Evolutionary conservation across 2,113 vertebrate genomes (phyloP).

Genomic region (Columba livia): DNA sequence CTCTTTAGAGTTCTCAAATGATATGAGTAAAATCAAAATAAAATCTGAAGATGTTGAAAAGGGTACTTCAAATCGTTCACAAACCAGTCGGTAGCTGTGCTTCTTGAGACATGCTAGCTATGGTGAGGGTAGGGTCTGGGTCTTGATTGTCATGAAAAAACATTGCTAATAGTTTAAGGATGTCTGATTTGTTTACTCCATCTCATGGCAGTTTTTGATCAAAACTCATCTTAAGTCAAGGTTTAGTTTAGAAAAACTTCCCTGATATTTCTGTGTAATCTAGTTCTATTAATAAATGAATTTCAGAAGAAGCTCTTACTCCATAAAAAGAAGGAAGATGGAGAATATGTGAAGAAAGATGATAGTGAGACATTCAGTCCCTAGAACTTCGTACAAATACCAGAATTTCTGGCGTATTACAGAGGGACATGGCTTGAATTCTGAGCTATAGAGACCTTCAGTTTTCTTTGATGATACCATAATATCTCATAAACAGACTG

Average conservation of each 20-base stretch:
- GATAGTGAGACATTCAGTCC: not conserved
- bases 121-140: not conserved
- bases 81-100: not conserved
- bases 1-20: not conserved
- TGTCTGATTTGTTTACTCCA: not conserved
- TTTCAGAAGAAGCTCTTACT: not conserved
- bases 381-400: not conserved
- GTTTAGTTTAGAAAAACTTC: not conserved
- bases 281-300: not conserved
- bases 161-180: not conserved
- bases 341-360: not conserved
- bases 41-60: not conserved
- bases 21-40: not conserved
- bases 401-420: not conserved
- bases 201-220: not conserved
- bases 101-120: fast-evolving
- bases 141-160: not conserved
- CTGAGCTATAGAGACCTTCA: not conserved
- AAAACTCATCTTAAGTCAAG: not conserved
- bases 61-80: not conserved
- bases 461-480: not conserved
- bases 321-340: not conserved
- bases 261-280: not conserved
- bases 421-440: not conserved
- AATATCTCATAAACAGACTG: not conserved